Conservation (phyloP, 2,888 invertebrate species). For the Catocala sponsa region DNA sequence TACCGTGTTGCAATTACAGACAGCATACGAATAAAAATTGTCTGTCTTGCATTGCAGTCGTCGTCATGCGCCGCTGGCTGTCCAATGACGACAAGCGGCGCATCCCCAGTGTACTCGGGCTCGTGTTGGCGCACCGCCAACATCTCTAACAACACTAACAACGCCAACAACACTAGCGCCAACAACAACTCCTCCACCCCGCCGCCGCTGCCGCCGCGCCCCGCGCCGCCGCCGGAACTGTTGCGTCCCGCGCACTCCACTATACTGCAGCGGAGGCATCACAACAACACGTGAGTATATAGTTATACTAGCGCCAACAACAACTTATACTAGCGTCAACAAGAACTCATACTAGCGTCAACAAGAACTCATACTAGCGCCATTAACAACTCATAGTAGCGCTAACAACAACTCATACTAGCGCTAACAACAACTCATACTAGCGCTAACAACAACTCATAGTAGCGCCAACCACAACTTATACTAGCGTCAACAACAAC, state of each 20-base stretch:
- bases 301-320: no score
- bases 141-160: neutral
- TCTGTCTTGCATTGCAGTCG: neutral
- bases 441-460: no score
- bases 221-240: slow-evolving; percentile 79
- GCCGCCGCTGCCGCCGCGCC: slow-evolving; percentile 78
- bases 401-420: no score
- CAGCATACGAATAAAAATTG: no score
- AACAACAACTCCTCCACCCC: slow-evolving; percentile 40
- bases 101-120: slow-evolving; percentile 29
- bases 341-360: no score
- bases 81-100: slow-evolving; percentile 8
- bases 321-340: no score
- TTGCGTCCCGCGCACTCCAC: slow-evolving; percentile 84
- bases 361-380: no score
- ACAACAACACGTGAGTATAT: slow-evolving; percentile 58
- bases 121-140: neutral
- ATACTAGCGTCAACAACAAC: no score
- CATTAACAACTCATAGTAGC: no score
- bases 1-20: no score
- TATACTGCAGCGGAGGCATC: slow-evolving; percentile 78
- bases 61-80: slow-evolving; percentile 12
- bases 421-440: no score
- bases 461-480: no score
- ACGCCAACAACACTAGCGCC: neutral